Conservation (phyloP, 2,113 vertebrate genomes). For the Aleadryas rufinucha region DNA sequence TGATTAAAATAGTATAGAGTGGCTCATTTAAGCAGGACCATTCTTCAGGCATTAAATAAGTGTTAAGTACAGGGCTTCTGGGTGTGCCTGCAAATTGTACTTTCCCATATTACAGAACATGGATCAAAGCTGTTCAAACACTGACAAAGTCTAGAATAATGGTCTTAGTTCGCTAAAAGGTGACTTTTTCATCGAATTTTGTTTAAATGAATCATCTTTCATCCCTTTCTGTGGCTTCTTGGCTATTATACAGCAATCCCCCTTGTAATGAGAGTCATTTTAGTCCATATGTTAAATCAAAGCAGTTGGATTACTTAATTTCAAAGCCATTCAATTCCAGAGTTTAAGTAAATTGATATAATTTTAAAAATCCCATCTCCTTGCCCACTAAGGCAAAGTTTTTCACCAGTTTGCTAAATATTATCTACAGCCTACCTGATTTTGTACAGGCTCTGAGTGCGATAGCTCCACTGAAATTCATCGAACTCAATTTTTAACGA, state of each 20-base stretch:
- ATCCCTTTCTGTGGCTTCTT: not conserved
- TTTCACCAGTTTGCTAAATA: not conserved
- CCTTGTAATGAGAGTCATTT: not conserved
- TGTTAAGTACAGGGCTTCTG: not conserved
- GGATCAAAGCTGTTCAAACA: not conserved
- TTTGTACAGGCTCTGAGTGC: not conserved
- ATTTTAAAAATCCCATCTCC: not conserved
- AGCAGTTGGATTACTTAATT: not conserved
- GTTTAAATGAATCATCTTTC: not conserved
- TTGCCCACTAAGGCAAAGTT: not conserved
- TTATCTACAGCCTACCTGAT: not conserved
- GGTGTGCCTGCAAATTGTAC: not conserved
- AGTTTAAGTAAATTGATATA: not conserved
- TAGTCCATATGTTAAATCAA: not conserved
- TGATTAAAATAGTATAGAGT: not conserved
- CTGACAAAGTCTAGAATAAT: not conserved
- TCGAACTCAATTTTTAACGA: not conserved
- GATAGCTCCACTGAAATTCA: not conserved
- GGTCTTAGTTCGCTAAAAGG: not conserved
- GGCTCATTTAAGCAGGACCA: not conserved
- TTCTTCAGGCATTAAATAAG: not conserved
- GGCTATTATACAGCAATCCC: not conserved
- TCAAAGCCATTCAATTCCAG: not conserved
- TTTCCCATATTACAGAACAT: not conserved
- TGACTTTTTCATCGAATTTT: not conserved